Evolutionary conservation across 2,797 vertebrate genomes (phyloP).

Genomic region (Apodemus agrarius): DNA sequence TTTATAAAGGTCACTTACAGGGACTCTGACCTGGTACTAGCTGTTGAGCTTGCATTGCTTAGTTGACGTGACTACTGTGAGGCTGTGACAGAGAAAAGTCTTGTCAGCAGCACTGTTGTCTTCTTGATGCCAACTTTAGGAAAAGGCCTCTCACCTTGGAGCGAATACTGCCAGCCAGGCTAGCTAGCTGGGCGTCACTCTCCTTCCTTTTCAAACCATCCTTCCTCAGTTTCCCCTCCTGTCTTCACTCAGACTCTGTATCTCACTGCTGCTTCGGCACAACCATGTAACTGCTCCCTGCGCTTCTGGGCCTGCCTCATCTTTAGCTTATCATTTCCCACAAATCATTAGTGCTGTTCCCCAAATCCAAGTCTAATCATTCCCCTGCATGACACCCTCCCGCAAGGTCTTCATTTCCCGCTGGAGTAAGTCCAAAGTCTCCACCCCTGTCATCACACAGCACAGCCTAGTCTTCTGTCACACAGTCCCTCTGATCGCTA

Average conservation of each 20-base stretch:
- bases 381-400: not conserved
- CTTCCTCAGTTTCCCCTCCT: not conserved
- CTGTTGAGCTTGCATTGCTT: slow-evolving; percentile 16
- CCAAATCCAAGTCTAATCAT: not conserved
- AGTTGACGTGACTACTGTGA: not conserved
- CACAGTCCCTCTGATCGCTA: not conserved
- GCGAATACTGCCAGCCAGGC: not conserved
- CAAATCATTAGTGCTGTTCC: slow-evolving; percentile 8
- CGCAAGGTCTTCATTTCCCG: not conserved
- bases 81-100: slow-evolving; percentile 4
- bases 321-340: not conserved
- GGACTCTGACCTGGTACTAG: not conserved
- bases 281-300: not conserved
- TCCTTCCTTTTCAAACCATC: not conserved
- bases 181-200: not conserved
- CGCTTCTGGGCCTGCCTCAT: not conserved
- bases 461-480: not conserved
- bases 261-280: not conserved
- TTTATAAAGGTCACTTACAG: not conserved
- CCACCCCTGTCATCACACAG: not conserved
- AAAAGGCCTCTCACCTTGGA: not conserved
- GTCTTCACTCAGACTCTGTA: not conserved
- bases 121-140: not conserved
- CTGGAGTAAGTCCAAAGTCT: slow-evolving; percentile 38
- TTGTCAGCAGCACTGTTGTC: not conserved